These are phyloP conservation scores for Scrobipalpa atriplicella DNA, from an alignment of 2,888 invertebrate genomes.

Conservation along the genomic window DNA sequence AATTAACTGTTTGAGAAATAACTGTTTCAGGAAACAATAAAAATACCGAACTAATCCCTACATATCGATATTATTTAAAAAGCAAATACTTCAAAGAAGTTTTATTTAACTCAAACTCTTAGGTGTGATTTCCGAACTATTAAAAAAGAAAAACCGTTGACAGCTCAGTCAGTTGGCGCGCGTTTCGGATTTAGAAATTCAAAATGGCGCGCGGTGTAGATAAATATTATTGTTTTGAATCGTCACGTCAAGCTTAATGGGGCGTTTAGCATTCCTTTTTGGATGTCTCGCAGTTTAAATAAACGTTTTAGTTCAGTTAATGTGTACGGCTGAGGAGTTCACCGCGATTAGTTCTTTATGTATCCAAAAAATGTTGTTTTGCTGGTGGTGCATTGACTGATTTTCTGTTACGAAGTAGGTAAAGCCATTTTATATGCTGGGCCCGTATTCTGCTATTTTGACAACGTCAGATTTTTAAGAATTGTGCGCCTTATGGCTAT, in stretches of 20 bases:
- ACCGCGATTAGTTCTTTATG: slow-evolving; percentile 9
- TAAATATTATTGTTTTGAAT: slow-evolving; percentile 35
- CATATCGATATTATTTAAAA: slow-evolving; percentile 31
- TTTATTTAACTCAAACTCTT: slow-evolving; percentile 8
- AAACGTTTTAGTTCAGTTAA: slow-evolving; percentile 20
- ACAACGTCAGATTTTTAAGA: too few species aligned
- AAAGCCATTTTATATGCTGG: too few species aligned
- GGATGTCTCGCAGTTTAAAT: slow-evolving; percentile 33
- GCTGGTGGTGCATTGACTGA: too few species aligned
- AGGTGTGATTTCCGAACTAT: slow-evolving; percentile 43
- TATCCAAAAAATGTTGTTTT: background rate
- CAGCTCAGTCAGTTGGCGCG: slow-evolving; percentile 26
- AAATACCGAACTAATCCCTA: slow-evolving; percentile 49
- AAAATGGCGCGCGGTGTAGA: slow-evolving; percentile 32
- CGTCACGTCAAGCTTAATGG: slow-evolving; percentile 28
- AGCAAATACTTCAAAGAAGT: slow-evolving; percentile 26
- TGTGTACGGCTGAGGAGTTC: background rate
- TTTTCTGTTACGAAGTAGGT: slow-evolving; percentile 78
- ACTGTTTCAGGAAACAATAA: slow-evolving; percentile 62
- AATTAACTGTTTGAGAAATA: slow-evolving; percentile 49
- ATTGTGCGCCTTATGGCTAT: too few species aligned
- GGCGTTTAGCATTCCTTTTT: slow-evolving; percentile 29
- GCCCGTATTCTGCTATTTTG: too few species aligned
- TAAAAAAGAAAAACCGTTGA: slow-evolving; percentile 38
- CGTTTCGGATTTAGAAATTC: slow-evolving; percentile 34